Evolutionary conservation across 2,113 vertebrate genomes (phyloP), one percentile per base, ranked within the genome.

Genomic region (Oncorhynchus keta): DNA sequence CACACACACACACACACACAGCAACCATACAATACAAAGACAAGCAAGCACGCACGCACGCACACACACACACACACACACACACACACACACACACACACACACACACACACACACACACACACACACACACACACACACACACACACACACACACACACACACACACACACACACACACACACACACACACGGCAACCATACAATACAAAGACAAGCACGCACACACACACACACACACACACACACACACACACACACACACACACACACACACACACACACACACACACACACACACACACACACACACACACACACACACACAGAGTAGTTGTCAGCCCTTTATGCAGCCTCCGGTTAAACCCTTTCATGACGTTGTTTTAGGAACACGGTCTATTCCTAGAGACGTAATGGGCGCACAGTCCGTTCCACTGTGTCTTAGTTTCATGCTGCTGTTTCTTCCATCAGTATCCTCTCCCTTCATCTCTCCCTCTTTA

Each of bases 381-480:
- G 14, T 70, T 70, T 69, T 8, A 69, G 51, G 30, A 70, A 61
- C n/a, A 13, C 8, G 13, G 24, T 35, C 51, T 70, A 39, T 76
- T 76, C 26, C 69, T 22, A 26, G 28, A 35, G 7, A 65, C 26
- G 12, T 35, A 76, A 69, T 35, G 39, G 51, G 20, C 55, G 20
- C 64, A 39, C 7, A 16, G 16, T 59, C 70, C 57, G 18, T 65
- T 61, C 51, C 22, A 2, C 6, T 39, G 35, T 39, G 35, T 39
- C 35, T 45, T 45, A 2, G 39, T 45, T 45, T 5, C 32, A 8
- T 74, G 20, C 32, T 14, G 4, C 9, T 24, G 22, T 32, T 30
- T 75, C 72, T 74, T 76, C 51, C 45, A 68, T 74, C 39, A 66
- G 72, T 39, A 6, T 8, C 39, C 12, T 30, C 35, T 26, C 30